Percentiles rank a stretch among this genome's conserved stretches.
Conservation (phyloP, 2,113 vertebrate genomes). For the pig (Sus scrofa) region T2T-Sscrofa CM000821.6:57471001-57471500, state of each 20-base stretch:
- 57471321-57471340: background rate
- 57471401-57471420: background rate
- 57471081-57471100: background rate
- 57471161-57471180: background rate
- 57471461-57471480: background rate
- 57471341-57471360: background rate
- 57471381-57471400: background rate
- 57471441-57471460: background rate
- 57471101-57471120: background rate
- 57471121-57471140: background rate
- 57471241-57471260: background rate
- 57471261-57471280: background rate
- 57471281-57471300: background rate
- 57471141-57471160: background rate
- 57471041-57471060: background rate
- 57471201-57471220: background rate
- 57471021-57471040: background rate
- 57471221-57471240: background rate
- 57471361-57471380: background rate
- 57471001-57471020: background rate
- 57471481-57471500: background rate
- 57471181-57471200: background rate
- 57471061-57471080: slow-evolving; percentile 26
- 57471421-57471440: background rate
- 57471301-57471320: background rate